Evolutionary conservation across 2,797 vertebrate species (phyloP).

Genomic region (Phylloscopus collybita): DNA sequence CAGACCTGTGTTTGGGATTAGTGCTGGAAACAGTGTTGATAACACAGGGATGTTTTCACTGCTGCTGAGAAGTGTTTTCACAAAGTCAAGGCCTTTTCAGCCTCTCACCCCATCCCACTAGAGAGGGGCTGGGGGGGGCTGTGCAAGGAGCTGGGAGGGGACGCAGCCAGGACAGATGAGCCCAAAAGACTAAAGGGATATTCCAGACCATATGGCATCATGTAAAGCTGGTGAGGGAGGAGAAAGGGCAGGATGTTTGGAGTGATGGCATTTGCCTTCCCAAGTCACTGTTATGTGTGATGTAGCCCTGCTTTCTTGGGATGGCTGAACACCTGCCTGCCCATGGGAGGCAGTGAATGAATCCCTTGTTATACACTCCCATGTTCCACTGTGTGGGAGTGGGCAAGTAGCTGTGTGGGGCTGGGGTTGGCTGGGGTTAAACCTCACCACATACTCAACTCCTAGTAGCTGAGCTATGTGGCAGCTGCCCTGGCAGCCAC

Average conservation of each 20-base stretch:
- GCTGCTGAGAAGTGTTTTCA: background rate
- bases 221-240: background rate
- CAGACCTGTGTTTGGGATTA: background rate
- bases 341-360: background rate
- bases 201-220: background rate
- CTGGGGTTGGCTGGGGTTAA: background rate
- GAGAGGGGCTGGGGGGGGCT: background rate
- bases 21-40: background rate
- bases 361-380: background rate
- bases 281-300: background rate
- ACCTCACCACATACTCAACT: background rate
- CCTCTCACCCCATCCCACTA: background rate
- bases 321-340: background rate
- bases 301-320: background rate
- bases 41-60: background rate
- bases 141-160: background rate
- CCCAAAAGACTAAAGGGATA: background rate
- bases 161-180: background rate
- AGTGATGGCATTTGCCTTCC: background rate
- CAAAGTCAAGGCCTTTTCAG: background rate
- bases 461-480: rapidly evolving
- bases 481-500: background rate
- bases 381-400: background rate
- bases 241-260: background rate
- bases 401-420: rapidly evolving